Base-by-base conservation (phyloP, 2,888 invertebrate species). In the Drosophila demipolita region DNA sequence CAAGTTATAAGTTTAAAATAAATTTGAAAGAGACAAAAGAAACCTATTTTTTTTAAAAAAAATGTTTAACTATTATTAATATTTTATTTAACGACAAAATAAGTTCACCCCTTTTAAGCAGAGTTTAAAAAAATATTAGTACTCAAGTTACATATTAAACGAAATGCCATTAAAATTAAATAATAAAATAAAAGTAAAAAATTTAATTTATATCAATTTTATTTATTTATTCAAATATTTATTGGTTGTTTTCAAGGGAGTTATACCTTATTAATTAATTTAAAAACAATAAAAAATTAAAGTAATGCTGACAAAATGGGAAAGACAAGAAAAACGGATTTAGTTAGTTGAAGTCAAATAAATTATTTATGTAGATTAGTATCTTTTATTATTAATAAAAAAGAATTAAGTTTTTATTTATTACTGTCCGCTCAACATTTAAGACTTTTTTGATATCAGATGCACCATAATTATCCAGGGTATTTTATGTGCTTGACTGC, bases 21-120 rank as follows among this genome's bases (percentile, higher is more conserved):
- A 3, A 1, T 12, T 42, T 20, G 0, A 0, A 3, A 12, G 1
- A 12, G 3, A 20, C 1, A 42, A 42, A 20, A 6, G 0, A 7
- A 38, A 29, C 1, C 29, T 11, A 17, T 17, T 3, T 8, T 38
- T 8, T n/a, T n/a, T n/a, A n/a, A n/a, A n/a, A 8, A 12, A 12
- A 12, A 40, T 11, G 9, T 11, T 3, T 1, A 40, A 2, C 4
- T 11, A 2, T 40, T 11, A 11, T 40, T 40, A 12, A 11, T 12
- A 12, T 42, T 42, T 42, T 7, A 20, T 12, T 42, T 42, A 20
- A 20, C 20, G 17, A 38, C 38, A 8, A 38, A 8, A 17, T 17
- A 17, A 17, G 7, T 2, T 2, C 17, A 0, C 20, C 11, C 11
- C 9, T 40, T 11, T 5, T n/a, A 20, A 20, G 3, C 1, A 42